phyloP scores from a whole-genome alignment of 2,888 invertebrate species.

The Neocrepidodera transversa region DNA sequence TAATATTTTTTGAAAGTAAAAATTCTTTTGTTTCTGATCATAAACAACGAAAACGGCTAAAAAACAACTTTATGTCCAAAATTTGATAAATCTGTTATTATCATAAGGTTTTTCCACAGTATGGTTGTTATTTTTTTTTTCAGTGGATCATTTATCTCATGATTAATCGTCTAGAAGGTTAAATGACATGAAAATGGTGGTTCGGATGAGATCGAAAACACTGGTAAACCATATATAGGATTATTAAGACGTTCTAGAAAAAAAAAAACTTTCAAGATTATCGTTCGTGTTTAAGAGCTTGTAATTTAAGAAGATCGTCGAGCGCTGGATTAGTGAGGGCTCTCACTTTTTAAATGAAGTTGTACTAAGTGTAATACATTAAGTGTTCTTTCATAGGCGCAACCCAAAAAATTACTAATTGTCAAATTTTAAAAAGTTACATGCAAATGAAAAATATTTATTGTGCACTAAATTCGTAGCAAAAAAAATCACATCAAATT shows the following conservation, averaged over 20 bases:
- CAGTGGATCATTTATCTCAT: constrained; percentile 23
- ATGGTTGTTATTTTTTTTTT: constrained; percentile 26
- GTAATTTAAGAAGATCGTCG: constrained; percentile 7
- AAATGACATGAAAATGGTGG: constrained; percentile 30
- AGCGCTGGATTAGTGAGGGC: constrained; percentile 5
- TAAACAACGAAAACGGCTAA: neutral
- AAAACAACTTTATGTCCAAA: constrained; percentile 21
- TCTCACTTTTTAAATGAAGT: neutral
- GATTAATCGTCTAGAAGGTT: constrained; percentile 33
- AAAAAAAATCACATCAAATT: no score
- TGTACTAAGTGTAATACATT: neutral
- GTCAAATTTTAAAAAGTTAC: no score
- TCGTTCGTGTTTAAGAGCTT: constrained; percentile 17
- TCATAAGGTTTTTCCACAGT: constrained; percentile 24
- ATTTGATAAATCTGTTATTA: constrained; percentile 26
- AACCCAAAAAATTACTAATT: no score
- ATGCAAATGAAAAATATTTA: no score
- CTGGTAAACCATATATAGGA: constrained; percentile 21
- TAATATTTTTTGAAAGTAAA: neutral
- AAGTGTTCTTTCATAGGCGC: neutral
- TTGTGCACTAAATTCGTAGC: no score
- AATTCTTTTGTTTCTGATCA: neutral
- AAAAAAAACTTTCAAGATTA: constrained; percentile 24
- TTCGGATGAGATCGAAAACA: constrained; percentile 21
- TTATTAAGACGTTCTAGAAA: constrained; percentile 25